Conservation (phyloP, 2,113 vertebrate genomes). For the Trichechus manatus region DNA sequence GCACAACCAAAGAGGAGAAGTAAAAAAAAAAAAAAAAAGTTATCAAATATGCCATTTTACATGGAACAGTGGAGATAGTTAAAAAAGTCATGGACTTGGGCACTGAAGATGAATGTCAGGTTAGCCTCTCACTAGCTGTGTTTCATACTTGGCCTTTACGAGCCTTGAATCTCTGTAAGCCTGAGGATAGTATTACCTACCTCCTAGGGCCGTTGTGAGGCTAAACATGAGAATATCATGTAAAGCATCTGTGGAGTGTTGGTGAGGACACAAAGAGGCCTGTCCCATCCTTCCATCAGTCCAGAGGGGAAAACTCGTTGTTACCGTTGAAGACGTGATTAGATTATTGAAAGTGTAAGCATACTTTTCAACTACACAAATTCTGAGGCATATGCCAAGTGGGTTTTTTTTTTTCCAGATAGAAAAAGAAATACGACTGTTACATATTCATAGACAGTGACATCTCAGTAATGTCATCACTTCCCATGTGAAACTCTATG, state of each 20-base stretch:
- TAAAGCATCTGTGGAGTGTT: not conserved
- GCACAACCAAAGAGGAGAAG: not conserved
- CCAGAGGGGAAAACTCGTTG: not conserved
- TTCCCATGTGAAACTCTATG: not conserved
- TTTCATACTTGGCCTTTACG: fast-evolving
- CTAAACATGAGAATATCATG: not conserved
- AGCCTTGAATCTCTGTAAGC: not conserved
- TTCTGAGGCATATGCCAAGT: not conserved
- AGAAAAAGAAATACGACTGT: not conserved
- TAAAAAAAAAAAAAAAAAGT: not conserved
- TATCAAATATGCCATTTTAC: not conserved
- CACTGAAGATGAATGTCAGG: not conserved
- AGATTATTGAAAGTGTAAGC: not conserved
- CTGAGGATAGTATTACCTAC: fast-evolving
- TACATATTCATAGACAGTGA: not conserved
- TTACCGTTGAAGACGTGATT: not conserved
- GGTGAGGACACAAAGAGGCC: not conserved
- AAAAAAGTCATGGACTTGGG: not conserved
- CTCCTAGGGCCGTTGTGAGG: not conserved
- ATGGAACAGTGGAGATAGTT: not conserved
- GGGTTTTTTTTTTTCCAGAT: not conserved
- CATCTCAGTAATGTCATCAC: fast-evolving
- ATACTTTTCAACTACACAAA: not conserved
- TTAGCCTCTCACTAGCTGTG: fast-evolving
- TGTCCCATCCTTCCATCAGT: not conserved